phyloP scores from a whole-genome alignment of 1,140 invertebrate genomes.

The Halesus radiatus region DNA sequence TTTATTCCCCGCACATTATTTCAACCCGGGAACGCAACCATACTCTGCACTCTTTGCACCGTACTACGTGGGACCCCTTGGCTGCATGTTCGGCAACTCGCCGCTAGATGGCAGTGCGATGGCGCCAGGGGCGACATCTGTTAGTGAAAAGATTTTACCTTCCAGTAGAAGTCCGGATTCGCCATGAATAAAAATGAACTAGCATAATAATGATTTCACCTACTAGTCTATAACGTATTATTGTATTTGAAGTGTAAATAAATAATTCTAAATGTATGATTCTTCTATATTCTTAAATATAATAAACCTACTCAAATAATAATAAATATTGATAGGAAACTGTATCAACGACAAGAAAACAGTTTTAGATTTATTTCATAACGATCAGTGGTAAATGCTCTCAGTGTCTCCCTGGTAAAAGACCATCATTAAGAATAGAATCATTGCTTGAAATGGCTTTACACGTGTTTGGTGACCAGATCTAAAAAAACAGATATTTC shows the following conservation, averaged over 20 bases:
- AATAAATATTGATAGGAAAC: too few species aligned
- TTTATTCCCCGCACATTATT: slow-evolving; percentile 79
- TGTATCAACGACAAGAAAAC: too few species aligned
- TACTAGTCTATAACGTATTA: neutral
- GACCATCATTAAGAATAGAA: too few species aligned
- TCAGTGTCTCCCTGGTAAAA: too few species aligned
- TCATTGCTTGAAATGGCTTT: too few species aligned
- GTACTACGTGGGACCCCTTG: slow-evolving; percentile 66
- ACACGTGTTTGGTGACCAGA: too few species aligned
- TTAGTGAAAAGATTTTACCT: slow-evolving; percentile 42
- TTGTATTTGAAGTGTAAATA: neutral
- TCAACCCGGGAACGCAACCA: slow-evolving; percentile 73
- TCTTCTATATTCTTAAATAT: too few species aligned
- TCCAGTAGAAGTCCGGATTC: slow-evolving; percentile 48
- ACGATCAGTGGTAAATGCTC: too few species aligned
- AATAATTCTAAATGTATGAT: too few species aligned
- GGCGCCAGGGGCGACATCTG: neutral
- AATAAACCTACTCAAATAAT: too few species aligned
- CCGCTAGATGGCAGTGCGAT: slow-evolving; percentile 41
- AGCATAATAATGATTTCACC: neutral
- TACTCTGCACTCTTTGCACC: slow-evolving; percentile 73
- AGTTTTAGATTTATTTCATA: too few species aligned
- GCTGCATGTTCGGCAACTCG: slow-evolving; percentile 67
- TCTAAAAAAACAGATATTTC: too few species aligned
- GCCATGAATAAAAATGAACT: neutral